Conservation (phyloP, 1,140 invertebrate genomes). For the Drosophila hydei region DNA sequence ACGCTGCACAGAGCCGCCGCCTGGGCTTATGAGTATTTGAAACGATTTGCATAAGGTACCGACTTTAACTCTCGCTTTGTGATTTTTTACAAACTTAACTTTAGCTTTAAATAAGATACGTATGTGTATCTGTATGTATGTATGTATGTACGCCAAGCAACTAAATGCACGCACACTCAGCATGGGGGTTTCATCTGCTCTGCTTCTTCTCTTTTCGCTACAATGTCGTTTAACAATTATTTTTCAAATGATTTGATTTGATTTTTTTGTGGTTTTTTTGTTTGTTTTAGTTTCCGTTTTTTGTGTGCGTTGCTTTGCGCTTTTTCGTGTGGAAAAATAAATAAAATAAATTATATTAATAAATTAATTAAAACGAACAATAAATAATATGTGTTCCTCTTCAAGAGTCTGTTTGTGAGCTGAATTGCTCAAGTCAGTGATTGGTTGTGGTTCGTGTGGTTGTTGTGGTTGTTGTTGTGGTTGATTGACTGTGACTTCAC, state of each 20-base stretch:
- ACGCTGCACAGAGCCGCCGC: slow-evolving; percentile 40
- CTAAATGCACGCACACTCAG: slow-evolving; percentile 56
- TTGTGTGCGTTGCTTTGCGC: slow-evolving; percentile 38
- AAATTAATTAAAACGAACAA: slow-evolving; percentile 83
- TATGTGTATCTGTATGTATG: slow-evolving; percentile 19
- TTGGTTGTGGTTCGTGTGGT: slow-evolving; percentile 48
- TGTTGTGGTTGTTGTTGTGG: slow-evolving; percentile 34
- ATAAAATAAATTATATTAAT: slow-evolving; percentile 83
- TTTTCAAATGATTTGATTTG: slow-evolving; percentile 39
- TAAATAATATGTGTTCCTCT: slow-evolving; percentile 73
- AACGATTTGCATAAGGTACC: slow-evolving; percentile 63
- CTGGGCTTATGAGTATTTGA: slow-evolving; percentile 71
- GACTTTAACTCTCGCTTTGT: slow-evolving; percentile 73
- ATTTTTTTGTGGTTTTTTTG: slow-evolving; percentile 44
- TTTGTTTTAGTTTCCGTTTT: slow-evolving; percentile 42
- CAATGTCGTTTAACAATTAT: slow-evolving; percentile 41
- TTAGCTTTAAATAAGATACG: slow-evolving; percentile 56
- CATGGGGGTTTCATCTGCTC: slow-evolving; percentile 33
- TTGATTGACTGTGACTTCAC: slow-evolving; percentile 36
- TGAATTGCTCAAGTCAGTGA: slow-evolving; percentile 57
- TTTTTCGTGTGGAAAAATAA: slow-evolving; percentile 72
- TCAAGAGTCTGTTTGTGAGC: slow-evolving; percentile 66
- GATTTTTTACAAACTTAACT: slow-evolving; percentile 73
- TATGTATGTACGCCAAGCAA: slow-evolving; percentile 40
- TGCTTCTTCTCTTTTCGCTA: slow-evolving; percentile 44